A percentile compares a stretch with the other conserved stretches of the same genome.
These are phyloP conservation scores for Alethe diademata DNA, from an alignment of 2,113 vertebrate genomes.

Conservation along the genomic window DNA sequence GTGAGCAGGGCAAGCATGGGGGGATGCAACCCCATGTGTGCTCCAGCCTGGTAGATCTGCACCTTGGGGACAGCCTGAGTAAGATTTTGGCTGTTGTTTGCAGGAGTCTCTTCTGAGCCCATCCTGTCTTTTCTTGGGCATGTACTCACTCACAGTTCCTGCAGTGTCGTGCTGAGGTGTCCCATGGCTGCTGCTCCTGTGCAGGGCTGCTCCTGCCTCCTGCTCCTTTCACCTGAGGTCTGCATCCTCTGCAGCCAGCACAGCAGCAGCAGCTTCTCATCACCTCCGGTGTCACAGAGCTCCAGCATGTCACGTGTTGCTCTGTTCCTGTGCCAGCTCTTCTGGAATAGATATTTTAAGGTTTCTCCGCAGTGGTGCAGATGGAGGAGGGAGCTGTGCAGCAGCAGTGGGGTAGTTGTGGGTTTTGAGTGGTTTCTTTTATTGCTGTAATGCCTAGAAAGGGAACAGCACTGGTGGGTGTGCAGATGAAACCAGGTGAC, in stretches of 20 bases:
- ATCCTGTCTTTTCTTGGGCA: neutral
- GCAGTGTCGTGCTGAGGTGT: fast-evolving
- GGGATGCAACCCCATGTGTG: fast-evolving
- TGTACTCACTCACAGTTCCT: neutral
- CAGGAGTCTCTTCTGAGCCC: neutral
- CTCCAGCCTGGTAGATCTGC: neutral
- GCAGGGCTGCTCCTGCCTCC: neutral
- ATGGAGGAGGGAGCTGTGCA: neutral
- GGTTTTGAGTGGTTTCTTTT: neutral
- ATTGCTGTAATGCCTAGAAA: neutral
- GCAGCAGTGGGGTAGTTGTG: neutral
- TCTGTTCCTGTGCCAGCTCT: neutral
- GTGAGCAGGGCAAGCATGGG: neutral
- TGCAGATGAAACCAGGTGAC: neutral
- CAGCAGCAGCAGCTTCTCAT: neutral
- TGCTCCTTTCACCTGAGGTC: neutral
- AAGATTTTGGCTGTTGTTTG: neutral
- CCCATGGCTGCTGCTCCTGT: neutral
- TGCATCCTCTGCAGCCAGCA: neutral
- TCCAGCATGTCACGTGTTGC: neutral
- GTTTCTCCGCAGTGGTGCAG: neutral
- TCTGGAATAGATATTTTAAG: neutral
- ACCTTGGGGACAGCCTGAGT: neutral
- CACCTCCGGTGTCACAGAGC: fast-evolving
- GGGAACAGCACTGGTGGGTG: neutral